Evolutionary conservation across 37 sponge, comb jelly and placozoan genomes (phyloP).

Genomic region (Haliclona indistincta): DNA sequence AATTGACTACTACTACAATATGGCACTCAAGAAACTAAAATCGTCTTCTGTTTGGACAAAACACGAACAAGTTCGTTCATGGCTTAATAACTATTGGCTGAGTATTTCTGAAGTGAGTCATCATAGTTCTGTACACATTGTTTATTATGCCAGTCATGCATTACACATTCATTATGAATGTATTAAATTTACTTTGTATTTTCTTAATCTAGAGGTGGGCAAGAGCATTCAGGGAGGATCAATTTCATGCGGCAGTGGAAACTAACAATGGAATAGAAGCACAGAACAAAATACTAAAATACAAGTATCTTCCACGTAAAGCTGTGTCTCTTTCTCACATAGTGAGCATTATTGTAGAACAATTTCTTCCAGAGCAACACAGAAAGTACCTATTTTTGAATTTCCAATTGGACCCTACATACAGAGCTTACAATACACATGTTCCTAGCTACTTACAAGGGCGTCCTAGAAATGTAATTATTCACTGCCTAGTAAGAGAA

Average conservation of each 20-base stretch:
- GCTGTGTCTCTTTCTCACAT: neutral
- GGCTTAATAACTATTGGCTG: no score
- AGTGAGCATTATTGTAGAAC: slow-evolving; percentile 3
- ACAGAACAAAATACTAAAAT: slow-evolving; percentile 10
- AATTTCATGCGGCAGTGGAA: slow-evolving; percentile 28
- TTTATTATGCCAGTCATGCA: no score
- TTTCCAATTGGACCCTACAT: slow-evolving; percentile 5
- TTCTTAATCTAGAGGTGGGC: no score
- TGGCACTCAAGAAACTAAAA: neutral
- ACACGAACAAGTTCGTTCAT: neutral
- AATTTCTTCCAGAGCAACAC: slow-evolving; percentile 17
- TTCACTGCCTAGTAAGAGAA: slow-evolving; percentile 28
- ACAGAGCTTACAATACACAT: slow-evolving; percentile 11
- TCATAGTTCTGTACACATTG: no score
- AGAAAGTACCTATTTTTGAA: slow-evolving; percentile 9
- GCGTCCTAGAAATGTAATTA: slow-evolving; percentile 11
- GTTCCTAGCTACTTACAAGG: slow-evolving; percentile 17
- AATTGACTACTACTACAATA: slow-evolving; percentile 1
- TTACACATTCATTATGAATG: no score
- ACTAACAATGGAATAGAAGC: slow-evolving; percentile 29
- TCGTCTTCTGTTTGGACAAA: neutral
- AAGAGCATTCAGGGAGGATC: neutral
- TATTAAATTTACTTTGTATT: no score
- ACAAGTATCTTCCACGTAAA: slow-evolving; percentile 9
- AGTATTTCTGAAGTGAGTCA: no score